Conservation (phyloP, 35 echinoderm and acorn worm species). For the Heliocidaris erythrogramma region DNA sequence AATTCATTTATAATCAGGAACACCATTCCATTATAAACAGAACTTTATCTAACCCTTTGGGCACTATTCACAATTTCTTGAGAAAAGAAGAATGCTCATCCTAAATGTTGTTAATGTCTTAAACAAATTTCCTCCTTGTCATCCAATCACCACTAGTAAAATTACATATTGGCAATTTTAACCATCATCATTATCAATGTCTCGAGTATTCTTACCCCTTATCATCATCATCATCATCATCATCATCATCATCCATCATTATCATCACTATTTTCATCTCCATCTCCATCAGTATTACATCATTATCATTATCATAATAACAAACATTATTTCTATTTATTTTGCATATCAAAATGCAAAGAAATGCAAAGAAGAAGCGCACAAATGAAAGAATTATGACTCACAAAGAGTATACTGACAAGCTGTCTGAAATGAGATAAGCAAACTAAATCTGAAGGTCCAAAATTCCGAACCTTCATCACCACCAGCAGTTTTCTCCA, state of each 20-base stretch:
- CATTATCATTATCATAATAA: background rate
- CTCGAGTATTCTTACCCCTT: background rate
- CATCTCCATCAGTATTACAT: background rate
- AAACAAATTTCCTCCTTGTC: too few relatives aligned
- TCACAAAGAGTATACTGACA: too few relatives aligned
- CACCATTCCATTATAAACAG: background rate
- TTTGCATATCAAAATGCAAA: background rate
- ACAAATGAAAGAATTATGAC: background rate
- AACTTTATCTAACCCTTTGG: too few relatives aligned
- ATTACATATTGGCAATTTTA: background rate
- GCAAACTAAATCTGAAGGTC: too few relatives aligned
- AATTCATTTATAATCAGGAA: background rate
- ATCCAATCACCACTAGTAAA: background rate
- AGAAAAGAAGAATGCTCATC: too few relatives aligned
- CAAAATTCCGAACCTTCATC: background rate
- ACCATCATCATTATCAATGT: background rate
- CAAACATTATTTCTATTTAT: background rate
- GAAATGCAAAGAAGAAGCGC: background rate
- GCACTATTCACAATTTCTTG: too few relatives aligned
- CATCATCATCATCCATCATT: conserved; percentile 35
- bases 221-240: background rate
- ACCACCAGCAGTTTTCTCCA: background rate
- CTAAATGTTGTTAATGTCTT: too few relatives aligned
- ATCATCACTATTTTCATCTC: background rate
- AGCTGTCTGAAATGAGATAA: too few relatives aligned